A percentile compares a stretch with the other conserved stretches of the same genome.
phyloP scores from a whole-genome alignment of 2,797 vertebrate species.

The Bovichtus variegatus region DNA sequence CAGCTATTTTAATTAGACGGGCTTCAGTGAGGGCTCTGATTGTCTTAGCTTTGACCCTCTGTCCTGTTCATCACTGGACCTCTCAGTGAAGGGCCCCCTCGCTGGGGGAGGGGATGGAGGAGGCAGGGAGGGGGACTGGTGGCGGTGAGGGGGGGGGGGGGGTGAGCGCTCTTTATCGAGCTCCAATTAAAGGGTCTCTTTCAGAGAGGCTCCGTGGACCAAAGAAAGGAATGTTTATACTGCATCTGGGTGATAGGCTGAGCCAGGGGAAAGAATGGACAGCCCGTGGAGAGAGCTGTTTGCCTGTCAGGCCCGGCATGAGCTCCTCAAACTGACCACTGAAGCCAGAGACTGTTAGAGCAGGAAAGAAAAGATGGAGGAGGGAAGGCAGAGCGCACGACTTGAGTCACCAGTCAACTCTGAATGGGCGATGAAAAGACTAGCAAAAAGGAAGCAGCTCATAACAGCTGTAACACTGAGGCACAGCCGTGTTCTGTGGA shows the following conservation, averaged over 20 bases:
- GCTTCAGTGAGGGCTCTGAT: constrained; percentile 73
- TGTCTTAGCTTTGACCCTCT: constrained; percentile 81
- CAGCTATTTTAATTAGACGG: constrained; percentile 81
- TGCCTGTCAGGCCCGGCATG: constrained; percentile 72
- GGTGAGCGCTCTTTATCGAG: constrained; percentile 76
- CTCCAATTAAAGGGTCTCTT: constrained; percentile 87
- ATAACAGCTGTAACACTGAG: not conserved
- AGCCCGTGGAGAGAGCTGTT: constrained; percentile 71
- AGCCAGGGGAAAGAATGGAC: constrained; percentile 74
- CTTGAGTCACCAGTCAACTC: constrained; percentile 15
- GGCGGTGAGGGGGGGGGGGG: constrained; percentile 24
- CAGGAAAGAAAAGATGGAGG: constrained; percentile 27
- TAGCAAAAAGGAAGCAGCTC: not conserved
- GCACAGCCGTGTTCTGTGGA: not conserved
- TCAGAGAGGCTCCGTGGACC: constrained; percentile 77
- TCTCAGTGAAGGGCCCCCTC: constrained; percentile 69
- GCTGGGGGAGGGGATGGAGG: constrained; percentile 39
- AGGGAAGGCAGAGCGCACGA: constrained; percentile 1
- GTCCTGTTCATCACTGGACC: constrained; percentile 74
- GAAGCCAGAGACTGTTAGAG: constrained; percentile 35
- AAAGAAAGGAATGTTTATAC: constrained; percentile 88
- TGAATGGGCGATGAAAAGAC: not conserved
- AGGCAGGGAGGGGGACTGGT: constrained; percentile 50
- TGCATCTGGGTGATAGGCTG: constrained; percentile 75
- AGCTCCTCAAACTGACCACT: constrained; percentile 68